A percentile compares a stretch with the other conserved stretches of the same genome.
These are phyloP conservation scores for Latrodectus geometricus DNA, from an alignment of 1,140 invertebrate genomes.

Conservation along the genomic window DNA sequence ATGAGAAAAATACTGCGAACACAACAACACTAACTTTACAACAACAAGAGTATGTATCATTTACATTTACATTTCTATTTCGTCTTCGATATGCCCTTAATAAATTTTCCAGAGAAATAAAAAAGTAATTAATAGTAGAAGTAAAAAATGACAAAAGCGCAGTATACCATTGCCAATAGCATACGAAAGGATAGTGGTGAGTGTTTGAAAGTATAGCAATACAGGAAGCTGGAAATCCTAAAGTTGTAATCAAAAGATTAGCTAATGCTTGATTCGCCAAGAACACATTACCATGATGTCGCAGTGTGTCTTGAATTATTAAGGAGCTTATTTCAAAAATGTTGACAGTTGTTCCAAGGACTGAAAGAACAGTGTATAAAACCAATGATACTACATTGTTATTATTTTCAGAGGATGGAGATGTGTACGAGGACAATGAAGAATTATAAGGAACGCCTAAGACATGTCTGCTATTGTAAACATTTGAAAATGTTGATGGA, in stretches of 20 bases:
- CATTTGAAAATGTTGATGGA: neutral
- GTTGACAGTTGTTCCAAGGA: conserved; percentile 62
- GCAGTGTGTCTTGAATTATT: conserved; percentile 60
- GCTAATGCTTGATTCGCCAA: conserved; percentile 81
- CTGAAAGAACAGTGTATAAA: conserved; percentile 57
- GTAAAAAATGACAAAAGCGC: conserved; percentile 77
- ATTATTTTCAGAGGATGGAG: conserved; percentile 11
- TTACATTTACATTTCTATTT: neutral
- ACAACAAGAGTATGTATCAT: conserved; percentile 30
- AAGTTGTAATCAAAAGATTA: conserved; percentile 79
- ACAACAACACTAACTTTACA: conserved; percentile 50
- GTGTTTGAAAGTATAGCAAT: conserved; percentile 75
- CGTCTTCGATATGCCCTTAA: conserved; percentile 58
- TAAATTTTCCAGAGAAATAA: conserved; percentile 74
- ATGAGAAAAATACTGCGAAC: conserved; percentile 36
- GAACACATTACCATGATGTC: conserved; percentile 78
- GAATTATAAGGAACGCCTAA: conserved; percentile 6
- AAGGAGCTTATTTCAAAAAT: conserved; percentile 63
- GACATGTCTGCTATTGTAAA: conserved; percentile 9
- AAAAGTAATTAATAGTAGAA: conserved; percentile 75
- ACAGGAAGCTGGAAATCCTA: conserved; percentile 79
- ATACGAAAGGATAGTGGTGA: conserved; percentile 74
- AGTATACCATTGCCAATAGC: conserved; percentile 77
- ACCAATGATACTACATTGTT: conserved; percentile 44
- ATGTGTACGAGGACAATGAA: neutral